Percentiles rank a stretch among this genome's conserved stretches.
Evolutionary conservation across 2,888 invertebrate species (phyloP).

Genomic region (Tridacna gigas): DNA sequence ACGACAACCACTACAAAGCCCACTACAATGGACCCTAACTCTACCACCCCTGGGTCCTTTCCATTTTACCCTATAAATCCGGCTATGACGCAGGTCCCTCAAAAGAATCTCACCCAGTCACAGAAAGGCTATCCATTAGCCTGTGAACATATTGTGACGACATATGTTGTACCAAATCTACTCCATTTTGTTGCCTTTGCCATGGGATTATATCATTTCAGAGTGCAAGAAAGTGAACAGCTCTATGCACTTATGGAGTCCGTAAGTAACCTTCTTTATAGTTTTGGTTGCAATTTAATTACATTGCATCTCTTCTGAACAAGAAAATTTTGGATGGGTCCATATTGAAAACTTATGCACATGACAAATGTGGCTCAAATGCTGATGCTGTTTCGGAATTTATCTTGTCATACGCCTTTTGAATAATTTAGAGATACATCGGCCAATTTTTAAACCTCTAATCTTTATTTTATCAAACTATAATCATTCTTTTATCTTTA

Average conservation of each 20-base stretch:
- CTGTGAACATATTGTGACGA: conserved; percentile 83
- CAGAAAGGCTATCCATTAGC: conserved; percentile 48
- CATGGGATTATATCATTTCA: conserved; percentile 82
- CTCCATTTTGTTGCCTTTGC: conserved; percentile 83
- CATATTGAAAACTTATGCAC: too few species aligned
- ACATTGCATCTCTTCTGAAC: too few species aligned
- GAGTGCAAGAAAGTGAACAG: conserved; percentile 84
- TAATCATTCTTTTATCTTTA: too few species aligned
- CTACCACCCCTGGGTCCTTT: conserved; percentile 37
- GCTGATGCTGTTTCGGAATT: too few species aligned
- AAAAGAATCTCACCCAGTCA: conserved; percentile 63
- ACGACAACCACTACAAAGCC: conserved; percentile 53
- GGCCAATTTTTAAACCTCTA: too few species aligned
- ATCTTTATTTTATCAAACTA: too few species aligned
- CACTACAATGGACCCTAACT: conserved; percentile 44
- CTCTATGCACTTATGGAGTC: conserved; percentile 84
- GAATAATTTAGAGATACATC: too few species aligned
- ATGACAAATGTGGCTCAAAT: too few species aligned
- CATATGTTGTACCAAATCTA: conserved; percentile 84
- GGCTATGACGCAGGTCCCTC: conserved; percentile 23
- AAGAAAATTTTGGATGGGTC: too few species aligned
- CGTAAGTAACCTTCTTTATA: conserved; percentile 68
- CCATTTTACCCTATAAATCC: conserved; percentile 55
- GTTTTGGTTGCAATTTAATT: too few species aligned
- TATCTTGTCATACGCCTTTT: too few species aligned